A percentile compares a stretch with the other conserved stretches of the same genome.
These are phyloP conservation scores for Takifugu bimaculatus DNA, from an alignment of 2,113 vertebrate species.

Conservation along the genomic window DNA sequence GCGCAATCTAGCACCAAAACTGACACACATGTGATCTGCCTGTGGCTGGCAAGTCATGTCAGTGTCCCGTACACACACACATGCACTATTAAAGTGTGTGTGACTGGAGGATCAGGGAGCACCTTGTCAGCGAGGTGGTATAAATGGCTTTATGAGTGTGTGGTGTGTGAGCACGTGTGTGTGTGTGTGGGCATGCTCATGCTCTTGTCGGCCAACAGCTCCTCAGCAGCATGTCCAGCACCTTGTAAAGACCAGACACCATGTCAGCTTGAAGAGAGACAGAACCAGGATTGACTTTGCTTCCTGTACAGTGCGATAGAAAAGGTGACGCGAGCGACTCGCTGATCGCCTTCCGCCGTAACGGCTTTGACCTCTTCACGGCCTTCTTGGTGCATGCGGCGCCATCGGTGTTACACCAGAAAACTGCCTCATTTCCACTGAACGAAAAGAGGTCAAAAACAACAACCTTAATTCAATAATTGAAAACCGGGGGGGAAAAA, in stretches of 20 bases:
- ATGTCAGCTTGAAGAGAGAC: slow-evolving; percentile 17
- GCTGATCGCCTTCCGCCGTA: slow-evolving; percentile 16
- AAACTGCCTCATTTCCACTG: no score
- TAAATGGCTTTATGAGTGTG: slow-evolving; percentile 20
- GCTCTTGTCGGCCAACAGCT: slow-evolving; percentile 59
- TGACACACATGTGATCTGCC: slow-evolving; percentile 24
- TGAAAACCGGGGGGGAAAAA: background rate
- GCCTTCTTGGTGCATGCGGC: no score
- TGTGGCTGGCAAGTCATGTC: slow-evolving; percentile 14
- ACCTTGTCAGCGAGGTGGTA: slow-evolving; percentile 55
- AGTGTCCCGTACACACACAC: background rate
- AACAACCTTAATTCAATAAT: no score
- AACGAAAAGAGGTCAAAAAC: no score
- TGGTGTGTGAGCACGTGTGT: slow-evolving; percentile 21
- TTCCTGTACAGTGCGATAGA: slow-evolving; percentile 29
- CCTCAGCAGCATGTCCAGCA: slow-evolving; percentile 50
- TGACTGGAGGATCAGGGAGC: slow-evolving; percentile 40
- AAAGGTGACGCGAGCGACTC: slow-evolving; percentile 17
- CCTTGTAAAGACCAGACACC: slow-evolving; percentile 62
- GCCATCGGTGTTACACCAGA: no score
- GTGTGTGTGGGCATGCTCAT: slow-evolving; percentile 23
- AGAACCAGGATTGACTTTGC: slow-evolving; percentile 6
- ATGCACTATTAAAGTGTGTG: slow-evolving; percentile 6
- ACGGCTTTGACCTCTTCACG: background rate
- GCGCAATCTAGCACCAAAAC: slow-evolving; percentile 27